These are phyloP conservation scores for Drosophila kurseongensis DNA, from an alignment of 1,140 invertebrate species.

Conservation along the genomic window DNA sequence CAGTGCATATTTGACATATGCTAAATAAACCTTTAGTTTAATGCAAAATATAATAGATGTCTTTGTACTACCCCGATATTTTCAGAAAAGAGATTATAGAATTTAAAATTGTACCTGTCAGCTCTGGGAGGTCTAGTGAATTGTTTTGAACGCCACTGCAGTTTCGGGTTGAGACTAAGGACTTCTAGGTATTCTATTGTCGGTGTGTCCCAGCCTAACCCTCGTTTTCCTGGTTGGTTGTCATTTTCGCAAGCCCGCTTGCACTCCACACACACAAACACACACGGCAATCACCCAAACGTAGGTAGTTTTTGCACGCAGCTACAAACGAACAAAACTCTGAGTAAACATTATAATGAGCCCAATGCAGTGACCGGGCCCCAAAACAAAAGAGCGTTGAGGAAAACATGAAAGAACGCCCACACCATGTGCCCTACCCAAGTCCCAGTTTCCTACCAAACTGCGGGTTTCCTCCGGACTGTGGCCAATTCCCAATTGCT, in stretches of 20 bases:
- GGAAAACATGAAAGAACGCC: conserved; percentile 52
- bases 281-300: background rate
- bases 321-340: conserved; percentile 13
- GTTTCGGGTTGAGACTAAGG: background rate
- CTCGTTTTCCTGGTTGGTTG: conserved; percentile 44
- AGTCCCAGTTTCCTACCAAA: conserved; percentile 11
- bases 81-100: no score
- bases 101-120: no score
- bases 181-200: conserved; percentile 5
- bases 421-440: conserved; percentile 62
- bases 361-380: conserved; percentile 59
- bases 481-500: conserved; percentile 70
- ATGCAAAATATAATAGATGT: no score
- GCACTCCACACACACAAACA: conserved; percentile 27
- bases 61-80: no score
- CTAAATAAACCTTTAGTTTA: no score
- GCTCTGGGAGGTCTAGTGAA: no score
- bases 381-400: conserved; percentile 42
- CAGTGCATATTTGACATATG: no score
- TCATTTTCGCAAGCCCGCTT: conserved; percentile 68
- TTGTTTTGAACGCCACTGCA: no score
- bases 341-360: conserved; percentile 65
- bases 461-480: conserved; percentile 27
- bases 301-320: conserved; percentile 6
- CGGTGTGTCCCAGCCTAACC: background rate